Evolutionary conservation across 2,888 invertebrate genomes (phyloP).

Genomic region (Kryphioiulus occultus): DNA sequence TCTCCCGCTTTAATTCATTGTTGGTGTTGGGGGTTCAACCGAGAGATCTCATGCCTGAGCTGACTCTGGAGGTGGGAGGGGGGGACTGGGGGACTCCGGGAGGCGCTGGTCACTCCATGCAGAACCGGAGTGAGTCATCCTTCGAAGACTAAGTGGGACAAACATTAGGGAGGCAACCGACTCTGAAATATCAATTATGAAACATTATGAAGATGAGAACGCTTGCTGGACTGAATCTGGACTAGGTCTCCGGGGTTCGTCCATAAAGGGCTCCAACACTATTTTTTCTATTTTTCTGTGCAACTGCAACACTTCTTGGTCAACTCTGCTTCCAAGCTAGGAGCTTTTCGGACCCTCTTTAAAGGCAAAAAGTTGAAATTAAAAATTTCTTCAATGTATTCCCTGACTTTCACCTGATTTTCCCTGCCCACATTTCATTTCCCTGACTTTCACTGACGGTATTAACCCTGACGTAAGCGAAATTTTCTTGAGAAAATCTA

Average conservation of each 20-base stretch:
- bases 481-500: no score
- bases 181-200: constrained; percentile 21
- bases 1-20: constrained; percentile 3
- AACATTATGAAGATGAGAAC: constrained; percentile 13
- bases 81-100: not conserved
- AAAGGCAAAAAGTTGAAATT: no score
- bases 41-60: constrained; percentile 1
- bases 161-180: constrained; percentile 9
- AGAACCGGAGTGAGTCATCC: constrained; percentile 14
- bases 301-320: no score
- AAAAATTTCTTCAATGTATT: no score
- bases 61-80: no score
- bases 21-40: not conserved
- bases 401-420: no score
- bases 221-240: not conserved
- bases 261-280: not conserved
- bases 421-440: no score
- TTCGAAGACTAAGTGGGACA: not conserved
- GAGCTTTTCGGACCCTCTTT: no score
- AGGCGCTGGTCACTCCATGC: not conserved
- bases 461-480: no score
- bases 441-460: no score
- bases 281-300: no score
- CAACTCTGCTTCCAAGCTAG: no score
- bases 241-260: not conserved